phyloP scores from a whole-genome alignment of 2,888 invertebrate genomes.

The Griposia aprilina region DNA sequence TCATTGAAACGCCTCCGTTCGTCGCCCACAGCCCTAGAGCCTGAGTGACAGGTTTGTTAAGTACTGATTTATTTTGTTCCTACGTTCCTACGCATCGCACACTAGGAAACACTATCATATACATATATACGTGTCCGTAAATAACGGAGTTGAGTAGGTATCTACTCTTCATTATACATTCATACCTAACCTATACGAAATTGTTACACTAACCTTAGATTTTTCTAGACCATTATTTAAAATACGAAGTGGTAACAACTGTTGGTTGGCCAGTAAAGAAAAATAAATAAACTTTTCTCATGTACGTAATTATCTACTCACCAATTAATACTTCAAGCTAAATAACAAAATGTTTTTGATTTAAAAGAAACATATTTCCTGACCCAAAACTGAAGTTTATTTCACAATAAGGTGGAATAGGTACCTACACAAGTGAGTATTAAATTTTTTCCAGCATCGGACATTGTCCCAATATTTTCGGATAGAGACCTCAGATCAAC shows the following conservation, averaged over 20 bases:
- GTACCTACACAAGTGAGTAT: no score
- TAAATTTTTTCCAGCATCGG: neutral
- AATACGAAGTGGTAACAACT: neutral
- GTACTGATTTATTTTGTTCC: slow-evolving; percentile 68
- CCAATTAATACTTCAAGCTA: neutral
- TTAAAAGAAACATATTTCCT: no score
- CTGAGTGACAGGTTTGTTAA: slow-evolving; percentile 75
- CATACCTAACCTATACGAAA: neutral
- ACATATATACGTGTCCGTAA: neutral
- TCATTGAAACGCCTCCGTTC: slow-evolving; percentile 78
- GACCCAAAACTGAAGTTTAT: neutral
- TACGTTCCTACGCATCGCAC: slow-evolving; percentile 53
- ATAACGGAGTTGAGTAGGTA: neutral
- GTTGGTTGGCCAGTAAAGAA: neutral
- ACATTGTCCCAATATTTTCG: neutral
- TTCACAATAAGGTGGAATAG: neutral
- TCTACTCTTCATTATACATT: neutral
- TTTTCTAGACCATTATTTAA: neutral
- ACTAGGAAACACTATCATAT: slow-evolving; percentile 23
- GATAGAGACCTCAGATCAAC: no score
- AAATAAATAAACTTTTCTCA: neutral
- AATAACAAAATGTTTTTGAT: no score
- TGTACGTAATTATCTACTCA: neutral
- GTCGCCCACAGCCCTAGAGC: slow-evolving; percentile 76
- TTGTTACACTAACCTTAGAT: neutral